Evolutionary conservation across 1,140 invertebrate species (phyloP), one percentile per base, ranked within the genome.

Genomic region (Heterodera carotae): DNA sequence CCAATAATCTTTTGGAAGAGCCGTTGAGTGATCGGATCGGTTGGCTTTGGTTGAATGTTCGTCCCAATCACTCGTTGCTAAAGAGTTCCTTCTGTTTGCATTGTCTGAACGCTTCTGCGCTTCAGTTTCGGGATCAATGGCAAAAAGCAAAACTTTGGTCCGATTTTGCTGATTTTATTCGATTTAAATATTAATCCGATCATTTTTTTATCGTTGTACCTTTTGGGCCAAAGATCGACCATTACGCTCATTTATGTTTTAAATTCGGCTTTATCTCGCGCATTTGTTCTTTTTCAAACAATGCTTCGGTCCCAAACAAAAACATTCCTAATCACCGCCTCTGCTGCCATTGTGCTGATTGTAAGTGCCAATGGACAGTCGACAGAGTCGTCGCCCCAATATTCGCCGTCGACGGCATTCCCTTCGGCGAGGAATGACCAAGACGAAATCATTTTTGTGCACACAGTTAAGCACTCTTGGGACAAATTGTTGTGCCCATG

Each of bases 401-500:
- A 10, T 62, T 66, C 33, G 3, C 62, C 62, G 7, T 6, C 62
- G 25, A 2, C 62, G 62, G n/a, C 62, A 15, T 34, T n/a, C 27
- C 62, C 62, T 31, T 12, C 62, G 27, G 62, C 62, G 29, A 34
- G 29, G 1, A 66, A 66, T 27, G 64, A 76, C 34, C 12, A 76
- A 70, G 64, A 76, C 34, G n/a, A 76, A 70, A 5, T 76, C 22
- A n/a, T 76, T 43, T 59, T 76, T 25, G 75, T 76, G n/a, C 69
- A 76, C 33, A 60, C 75, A 39, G 75, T 76, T 76, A 48, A 18
- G 29, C 3, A 56, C 15, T 74, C 6, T 25, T 10, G 8, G 69
- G 25, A 1, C 22, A 2, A 7, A 59, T 43, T 43, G 6, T 43
- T 43, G 39, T 43, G 39, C 39, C n/a, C n/a, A n/a, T n/a, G n/a